Base-by-base conservation (phyloP, 1,140 invertebrate genomes). In the Zaprionus kolodkinae region DNA sequence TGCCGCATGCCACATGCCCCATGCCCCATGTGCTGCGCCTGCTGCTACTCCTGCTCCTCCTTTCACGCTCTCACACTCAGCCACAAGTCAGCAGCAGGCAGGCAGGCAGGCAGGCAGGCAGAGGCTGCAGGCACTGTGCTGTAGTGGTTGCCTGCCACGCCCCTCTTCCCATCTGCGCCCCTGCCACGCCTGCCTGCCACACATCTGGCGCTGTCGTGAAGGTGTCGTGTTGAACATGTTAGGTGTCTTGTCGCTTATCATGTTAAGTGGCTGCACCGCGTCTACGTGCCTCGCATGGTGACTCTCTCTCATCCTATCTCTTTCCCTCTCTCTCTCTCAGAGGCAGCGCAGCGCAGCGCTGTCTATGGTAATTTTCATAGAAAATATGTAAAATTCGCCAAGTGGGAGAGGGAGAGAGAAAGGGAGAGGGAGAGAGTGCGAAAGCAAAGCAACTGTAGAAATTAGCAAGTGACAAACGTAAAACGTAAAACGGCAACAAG, bases 161-260 rank as follows among this genome's bases (percentile, higher is more conserved):
- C 52, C 38, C 21, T n/a, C n/a, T n/a, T n/a, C n/a, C n/a, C n/a
- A n/a, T 6, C 9, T 33, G 17, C 1, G 12, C 11, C 17, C 9
- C 48, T 12, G 0, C 10, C 33, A 0, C 10, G 40, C 60, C 27
- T 66, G 56, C 70, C 52, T 21, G 21, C 21, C 21, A 21, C 21
- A 72, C 64, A 73, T 55, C 63, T 73, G 75, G 48, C 61, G 74
- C 71, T 84, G 84, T 88, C 81, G 84, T 76, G 85, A 84, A 88
- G 84, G 84, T 88, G 84, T 88, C 84, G 85, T 89, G 84, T 88
- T 88, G 85, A 89, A 89, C 84, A 88, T 88, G 85, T 88, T 88
- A 85, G 84, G 85, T 88, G 85, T 88, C 84, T 88, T 88, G 84
- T 88, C 84, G 84, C 84, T 88, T 88, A 88, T 88, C 84, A 89